phyloP scores from a whole-genome alignment of 2,113 vertebrate species.

The Gobius niger region DNA sequence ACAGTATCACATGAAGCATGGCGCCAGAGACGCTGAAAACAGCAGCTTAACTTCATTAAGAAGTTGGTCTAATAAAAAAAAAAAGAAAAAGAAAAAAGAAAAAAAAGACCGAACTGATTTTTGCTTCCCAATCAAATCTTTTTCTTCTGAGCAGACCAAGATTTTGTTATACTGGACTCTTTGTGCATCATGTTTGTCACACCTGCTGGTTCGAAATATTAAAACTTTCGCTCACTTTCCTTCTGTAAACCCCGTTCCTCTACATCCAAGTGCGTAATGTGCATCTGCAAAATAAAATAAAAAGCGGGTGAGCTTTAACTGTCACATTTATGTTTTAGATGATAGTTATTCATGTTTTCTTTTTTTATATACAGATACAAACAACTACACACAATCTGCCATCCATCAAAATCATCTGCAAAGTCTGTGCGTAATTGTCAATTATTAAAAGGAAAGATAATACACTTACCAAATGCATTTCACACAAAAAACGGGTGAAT shows the following conservation, averaged over 20 bases:
- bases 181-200: slow-evolving; percentile 34
- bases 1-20: slow-evolving; percentile 38
- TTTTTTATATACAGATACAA: too few species aligned
- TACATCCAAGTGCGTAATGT: slow-evolving; percentile 36
- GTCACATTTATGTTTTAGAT: background rate
- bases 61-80: background rate
- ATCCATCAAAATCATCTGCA: too few species aligned
- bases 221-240: slow-evolving; percentile 23
- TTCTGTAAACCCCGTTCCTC: slow-evolving; percentile 7
- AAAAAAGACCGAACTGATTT: background rate
- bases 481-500: background rate
- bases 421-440: background rate
- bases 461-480: slow-evolving; percentile 57
- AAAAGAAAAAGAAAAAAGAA: too few species aligned
- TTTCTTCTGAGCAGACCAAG: slow-evolving; percentile 28
- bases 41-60: slow-evolving; percentile 46
- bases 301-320: background rate
- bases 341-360: too few species aligned
- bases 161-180: slow-evolving; percentile 44
- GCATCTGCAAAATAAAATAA: slow-evolving; percentile 29
- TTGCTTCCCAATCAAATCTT: slow-evolving; percentile 19
- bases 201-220: slow-evolving; percentile 45
- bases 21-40: slow-evolving; percentile 19
- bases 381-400: too few species aligned
- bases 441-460: background rate